phyloP scores from a whole-genome alignment of 2,113 vertebrate genomes.

The Psittacula cyanocephala region DNA sequence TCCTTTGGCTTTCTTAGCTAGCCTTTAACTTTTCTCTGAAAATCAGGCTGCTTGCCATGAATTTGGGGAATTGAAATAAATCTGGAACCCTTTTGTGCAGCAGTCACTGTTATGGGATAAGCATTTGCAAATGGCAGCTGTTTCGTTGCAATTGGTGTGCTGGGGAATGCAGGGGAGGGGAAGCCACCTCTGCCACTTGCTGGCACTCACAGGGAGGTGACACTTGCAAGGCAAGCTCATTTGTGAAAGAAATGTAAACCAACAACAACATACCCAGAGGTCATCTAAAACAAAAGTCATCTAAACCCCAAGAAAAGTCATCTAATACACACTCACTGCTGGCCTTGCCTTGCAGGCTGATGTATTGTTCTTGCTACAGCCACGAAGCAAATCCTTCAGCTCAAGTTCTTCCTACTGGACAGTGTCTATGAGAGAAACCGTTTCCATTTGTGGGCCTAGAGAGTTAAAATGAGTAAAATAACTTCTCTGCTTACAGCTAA shows the following conservation, averaged over 20 bases:
- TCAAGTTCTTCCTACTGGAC: not conserved
- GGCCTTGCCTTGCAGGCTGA: not conserved
- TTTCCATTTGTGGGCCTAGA: not conserved
- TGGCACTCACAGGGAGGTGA: not conserved
- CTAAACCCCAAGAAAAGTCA: not conserved
- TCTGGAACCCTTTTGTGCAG: not conserved
- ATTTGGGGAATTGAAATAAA: not conserved
- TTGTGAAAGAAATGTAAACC: not conserved
- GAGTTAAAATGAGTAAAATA: not conserved
- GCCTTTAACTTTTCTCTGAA: not conserved
- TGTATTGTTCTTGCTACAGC: not conserved
- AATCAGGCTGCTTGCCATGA: not conserved
- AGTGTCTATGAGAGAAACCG: not conserved
- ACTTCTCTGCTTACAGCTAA: not conserved
- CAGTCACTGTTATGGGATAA: fast-evolving
- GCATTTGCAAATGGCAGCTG: not conserved
- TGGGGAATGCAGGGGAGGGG: not conserved
- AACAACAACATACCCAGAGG: not conserved
- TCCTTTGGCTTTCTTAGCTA: not conserved
- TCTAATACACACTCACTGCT: not conserved
- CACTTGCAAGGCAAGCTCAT: not conserved
- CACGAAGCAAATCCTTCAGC: not conserved
- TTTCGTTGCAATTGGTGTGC: fast-evolving
- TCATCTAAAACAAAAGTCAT: not conserved
- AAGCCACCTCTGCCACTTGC: not conserved